These are phyloP conservation scores for Heterotis niloticus DNA, from an alignment of 2,113 vertebrate genomes.

Conservation along the genomic window DNA sequence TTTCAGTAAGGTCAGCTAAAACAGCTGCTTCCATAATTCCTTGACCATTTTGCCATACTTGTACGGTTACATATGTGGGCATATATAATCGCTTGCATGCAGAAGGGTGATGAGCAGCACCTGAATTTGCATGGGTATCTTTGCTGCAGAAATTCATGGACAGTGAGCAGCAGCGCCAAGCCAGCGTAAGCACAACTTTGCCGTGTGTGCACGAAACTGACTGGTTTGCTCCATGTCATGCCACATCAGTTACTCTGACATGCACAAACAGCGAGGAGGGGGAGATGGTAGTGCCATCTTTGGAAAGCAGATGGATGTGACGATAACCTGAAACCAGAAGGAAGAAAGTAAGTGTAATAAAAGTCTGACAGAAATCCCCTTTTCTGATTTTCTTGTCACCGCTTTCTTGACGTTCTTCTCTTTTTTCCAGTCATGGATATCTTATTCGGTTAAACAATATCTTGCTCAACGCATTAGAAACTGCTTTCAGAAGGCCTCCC, in stretches of 20 bases:
- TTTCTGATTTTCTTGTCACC: not conserved
- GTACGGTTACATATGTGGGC: not conserved
- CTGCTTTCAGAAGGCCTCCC: too few species aligned
- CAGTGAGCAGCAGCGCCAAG: not conserved
- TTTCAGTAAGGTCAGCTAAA: not conserved
- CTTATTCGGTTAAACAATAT: too few species aligned
- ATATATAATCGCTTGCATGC: not conserved
- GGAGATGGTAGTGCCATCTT: constrained; percentile 80
- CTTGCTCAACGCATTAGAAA: not conserved
- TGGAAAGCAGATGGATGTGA: constrained; percentile 88
- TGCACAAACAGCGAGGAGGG: constrained; percentile 87
- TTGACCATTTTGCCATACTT: not conserved
- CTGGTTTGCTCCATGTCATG: constrained; percentile 24
- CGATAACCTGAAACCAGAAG: constrained; percentile 74
- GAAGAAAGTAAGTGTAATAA: not conserved
- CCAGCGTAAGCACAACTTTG: not conserved
- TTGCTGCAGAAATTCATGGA: not conserved
- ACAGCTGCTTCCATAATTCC: not conserved
- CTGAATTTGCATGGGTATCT: not conserved
- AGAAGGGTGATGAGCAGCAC: not conserved
- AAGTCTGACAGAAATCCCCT: not conserved
- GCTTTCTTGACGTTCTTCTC: too few species aligned
- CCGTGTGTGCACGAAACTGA: not conserved
- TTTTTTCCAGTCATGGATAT: too few species aligned
- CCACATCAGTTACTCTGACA: constrained; percentile 58